Evolutionary conservation across 2,113 vertebrate genomes (phyloP).

Genomic region (Microtus richardsoni): DNA sequence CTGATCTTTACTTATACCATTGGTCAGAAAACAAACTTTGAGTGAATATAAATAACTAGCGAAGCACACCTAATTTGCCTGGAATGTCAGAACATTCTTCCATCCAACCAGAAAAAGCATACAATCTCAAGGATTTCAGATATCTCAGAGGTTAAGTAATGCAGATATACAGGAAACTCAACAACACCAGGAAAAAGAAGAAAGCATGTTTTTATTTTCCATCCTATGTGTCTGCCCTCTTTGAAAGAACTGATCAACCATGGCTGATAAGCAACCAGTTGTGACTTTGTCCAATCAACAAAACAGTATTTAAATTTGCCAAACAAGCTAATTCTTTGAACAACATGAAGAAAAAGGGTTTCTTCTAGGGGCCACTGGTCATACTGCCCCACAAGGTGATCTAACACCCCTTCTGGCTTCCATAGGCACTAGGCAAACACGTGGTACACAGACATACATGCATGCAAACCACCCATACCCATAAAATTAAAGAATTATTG

Average conservation of each 20-base stretch:
- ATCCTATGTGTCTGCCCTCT: neutral
- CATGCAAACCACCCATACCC: neutral
- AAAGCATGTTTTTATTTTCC: constrained; percentile 27
- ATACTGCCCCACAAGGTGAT: neutral
- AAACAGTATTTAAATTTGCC: constrained; percentile 33
- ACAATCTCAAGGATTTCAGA: constrained; percentile 18
- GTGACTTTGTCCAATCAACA: constrained; percentile 60
- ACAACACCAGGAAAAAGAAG: neutral
- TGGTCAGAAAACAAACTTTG: constrained; percentile 50
- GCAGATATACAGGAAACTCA: constrained; percentile 23
- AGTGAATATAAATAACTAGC: constrained; percentile 48
- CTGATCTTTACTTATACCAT: constrained; percentile 13
- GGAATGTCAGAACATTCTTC: neutral
- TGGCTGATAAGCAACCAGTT: neutral
- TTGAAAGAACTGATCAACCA: constrained; percentile 47
- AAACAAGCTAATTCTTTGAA: constrained; percentile 11
- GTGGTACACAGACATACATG: neutral
- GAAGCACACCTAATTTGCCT: neutral
- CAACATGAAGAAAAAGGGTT: neutral
- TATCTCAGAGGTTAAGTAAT: constrained; percentile 22
- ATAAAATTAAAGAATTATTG: constrained; percentile 19
- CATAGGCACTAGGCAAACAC: neutral
- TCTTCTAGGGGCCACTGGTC: neutral
- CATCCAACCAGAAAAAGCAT: constrained; percentile 26
- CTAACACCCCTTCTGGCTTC: neutral